Evolutionary conservation across 2,888 invertebrate genomes (phyloP).

Genomic region (Sisyra terminalis): DNA sequence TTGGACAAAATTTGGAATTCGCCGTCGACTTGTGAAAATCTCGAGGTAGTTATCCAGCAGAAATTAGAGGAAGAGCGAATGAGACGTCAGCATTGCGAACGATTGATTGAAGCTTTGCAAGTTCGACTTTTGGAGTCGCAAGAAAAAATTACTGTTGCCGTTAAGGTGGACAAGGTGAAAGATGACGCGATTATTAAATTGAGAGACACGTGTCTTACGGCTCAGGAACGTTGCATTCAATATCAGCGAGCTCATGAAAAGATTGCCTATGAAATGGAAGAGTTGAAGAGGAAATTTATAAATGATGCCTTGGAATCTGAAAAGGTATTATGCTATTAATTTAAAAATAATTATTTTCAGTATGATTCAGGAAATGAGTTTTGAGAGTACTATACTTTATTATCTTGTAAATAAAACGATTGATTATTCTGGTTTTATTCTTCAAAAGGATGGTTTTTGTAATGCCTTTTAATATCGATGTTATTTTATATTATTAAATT

Average conservation of each 20-base stretch:
- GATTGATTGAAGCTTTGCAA: slow-evolving; percentile 57
- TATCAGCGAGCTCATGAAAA: slow-evolving; percentile 8
- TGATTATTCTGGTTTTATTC: no score
- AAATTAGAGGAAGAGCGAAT: slow-evolving; percentile 62
- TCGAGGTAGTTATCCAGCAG: slow-evolving; percentile 16
- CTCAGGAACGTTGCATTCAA: slow-evolving; percentile 23
- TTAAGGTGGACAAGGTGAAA: slow-evolving; percentile 60
- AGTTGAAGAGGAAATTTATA: slow-evolving; percentile 20
- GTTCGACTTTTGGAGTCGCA: slow-evolving; percentile 57
- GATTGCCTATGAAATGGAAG: slow-evolving; percentile 18
- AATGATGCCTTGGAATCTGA: background rate
- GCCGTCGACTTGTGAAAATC: slow-evolving; percentile 10
- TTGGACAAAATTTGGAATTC: slow-evolving; percentile 4
- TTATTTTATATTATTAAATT: no score
- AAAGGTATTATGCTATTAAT: no score
- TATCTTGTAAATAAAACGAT: no score
- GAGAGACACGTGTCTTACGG: slow-evolving; percentile 42
- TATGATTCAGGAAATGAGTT: no score
- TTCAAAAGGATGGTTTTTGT: no score
- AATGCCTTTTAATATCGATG: no score
- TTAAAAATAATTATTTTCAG: no score
- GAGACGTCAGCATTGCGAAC: slow-evolving; percentile 64
- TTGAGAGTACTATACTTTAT: no score
- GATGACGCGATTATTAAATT: slow-evolving; percentile 50
- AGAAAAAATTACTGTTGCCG: slow-evolving; percentile 61